These are phyloP conservation scores for Cephalopterus ornatus DNA, from an alignment of 2,113 vertebrate species.

Conservation along the genomic window DNA sequence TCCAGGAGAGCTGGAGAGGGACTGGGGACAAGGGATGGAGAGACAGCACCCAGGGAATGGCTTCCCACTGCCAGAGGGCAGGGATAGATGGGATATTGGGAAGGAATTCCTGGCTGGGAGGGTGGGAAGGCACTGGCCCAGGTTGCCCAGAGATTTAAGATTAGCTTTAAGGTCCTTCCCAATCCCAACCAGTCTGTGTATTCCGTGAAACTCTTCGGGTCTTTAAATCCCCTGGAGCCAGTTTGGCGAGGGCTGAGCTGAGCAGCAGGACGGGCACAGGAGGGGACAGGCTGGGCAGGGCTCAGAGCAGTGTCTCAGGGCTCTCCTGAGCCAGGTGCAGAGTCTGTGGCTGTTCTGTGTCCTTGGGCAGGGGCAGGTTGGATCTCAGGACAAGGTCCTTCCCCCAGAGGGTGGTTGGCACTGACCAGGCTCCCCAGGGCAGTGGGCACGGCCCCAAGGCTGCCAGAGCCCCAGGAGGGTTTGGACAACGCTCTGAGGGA, in stretches of 20 bases:
- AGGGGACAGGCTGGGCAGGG: not conserved
- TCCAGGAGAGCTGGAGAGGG: no score
- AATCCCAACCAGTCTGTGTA: no score
- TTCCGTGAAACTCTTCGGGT: not conserved
- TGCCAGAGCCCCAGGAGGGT: not conserved
- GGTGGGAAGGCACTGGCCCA: not conserved
- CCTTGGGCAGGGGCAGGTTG: not conserved
- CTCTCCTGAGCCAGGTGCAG: not conserved
- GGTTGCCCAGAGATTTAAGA: not conserved
- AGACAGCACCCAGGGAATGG: no score
- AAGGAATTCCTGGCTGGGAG: not conserved
- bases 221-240: not conserved
- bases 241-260: not conserved
- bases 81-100: not conserved
- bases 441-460: not conserved
- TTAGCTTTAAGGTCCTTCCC: not conserved
- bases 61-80: not conserved
- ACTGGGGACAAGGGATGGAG: no score
- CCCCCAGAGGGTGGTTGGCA: not conserved
- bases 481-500: not conserved
- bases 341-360: not conserved
- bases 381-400: accelerated
- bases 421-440: not conserved
- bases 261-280: not conserved
- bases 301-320: not conserved